A percentile compares a stretch with the other conserved stretches of the same genome.
Evolutionary conservation across 2,113 vertebrate genomes (phyloP).

Genomic region (Rhineura floridana): DNA sequence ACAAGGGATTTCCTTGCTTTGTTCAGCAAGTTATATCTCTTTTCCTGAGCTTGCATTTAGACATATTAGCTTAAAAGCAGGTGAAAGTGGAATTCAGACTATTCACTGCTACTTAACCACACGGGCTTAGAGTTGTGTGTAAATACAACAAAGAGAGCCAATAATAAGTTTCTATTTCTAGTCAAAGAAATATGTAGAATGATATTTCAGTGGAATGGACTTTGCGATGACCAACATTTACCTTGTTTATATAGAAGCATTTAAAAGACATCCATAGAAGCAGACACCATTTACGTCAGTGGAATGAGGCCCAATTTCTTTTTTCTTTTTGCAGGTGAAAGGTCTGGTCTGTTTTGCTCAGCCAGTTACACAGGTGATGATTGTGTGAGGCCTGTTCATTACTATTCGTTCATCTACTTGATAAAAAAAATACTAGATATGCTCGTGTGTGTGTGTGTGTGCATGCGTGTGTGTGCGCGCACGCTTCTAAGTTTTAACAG

Average conservation of each 20-base stretch:
- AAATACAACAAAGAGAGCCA: constrained; percentile 2
- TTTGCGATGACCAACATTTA: constrained; percentile 5
- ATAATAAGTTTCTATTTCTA: constrained; percentile 42
- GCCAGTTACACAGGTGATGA: constrained; percentile 5
- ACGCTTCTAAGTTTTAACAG: background rate
- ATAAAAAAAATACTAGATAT: background rate
- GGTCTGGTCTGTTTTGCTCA: background rate
- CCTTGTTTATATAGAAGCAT: constrained; percentile 28
- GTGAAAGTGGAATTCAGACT: background rate
- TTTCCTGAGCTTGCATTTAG: background rate
- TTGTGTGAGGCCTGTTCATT: background rate
- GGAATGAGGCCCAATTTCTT: rapidly evolving
- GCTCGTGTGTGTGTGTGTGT: background rate
- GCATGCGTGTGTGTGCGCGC: background rate
- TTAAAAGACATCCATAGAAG: background rate
- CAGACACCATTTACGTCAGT: background rate
- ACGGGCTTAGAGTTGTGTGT: background rate
- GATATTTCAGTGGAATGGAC: background rate
- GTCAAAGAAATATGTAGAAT: background rate
- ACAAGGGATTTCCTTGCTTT: background rate
- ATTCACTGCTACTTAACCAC: background rate
- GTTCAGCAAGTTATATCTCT: background rate
- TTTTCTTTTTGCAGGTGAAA: background rate
- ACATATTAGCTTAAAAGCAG: background rate
- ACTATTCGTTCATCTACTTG: background rate